These are phyloP conservation scores for Noctua pronuba DNA, from an alignment of 2,888 invertebrate species.

Conservation along the genomic window DNA sequence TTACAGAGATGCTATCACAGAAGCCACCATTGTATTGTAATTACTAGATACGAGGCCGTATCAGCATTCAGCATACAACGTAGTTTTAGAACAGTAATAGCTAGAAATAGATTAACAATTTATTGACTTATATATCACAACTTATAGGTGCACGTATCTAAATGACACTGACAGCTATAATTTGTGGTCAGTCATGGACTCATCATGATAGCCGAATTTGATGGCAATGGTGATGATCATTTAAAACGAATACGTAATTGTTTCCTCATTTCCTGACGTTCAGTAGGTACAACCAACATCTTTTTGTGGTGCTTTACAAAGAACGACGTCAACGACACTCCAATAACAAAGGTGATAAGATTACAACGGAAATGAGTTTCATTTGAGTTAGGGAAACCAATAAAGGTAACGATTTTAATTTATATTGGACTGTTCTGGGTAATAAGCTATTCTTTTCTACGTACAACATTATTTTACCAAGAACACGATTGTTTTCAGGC, in stretches of 20 bases:
- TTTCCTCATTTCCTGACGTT: slow-evolving; percentile 32
- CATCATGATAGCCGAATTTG: slow-evolving; percentile 17
- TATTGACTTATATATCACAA: slow-evolving; percentile 11
- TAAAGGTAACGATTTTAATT: slow-evolving; percentile 29
- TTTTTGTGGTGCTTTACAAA: slow-evolving; percentile 46
- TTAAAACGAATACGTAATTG: slow-evolving; percentile 34
- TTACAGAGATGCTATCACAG: slow-evolving; percentile 44
- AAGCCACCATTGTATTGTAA: slow-evolving; percentile 60
- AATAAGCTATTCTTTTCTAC: neutral
- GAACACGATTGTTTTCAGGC: slow-evolving; percentile 8
- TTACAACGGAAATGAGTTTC: slow-evolving; percentile 47
- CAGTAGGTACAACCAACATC: slow-evolving; percentile 17
- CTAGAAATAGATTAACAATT: slow-evolving; percentile 10
- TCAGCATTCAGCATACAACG: slow-evolving; percentile 15
- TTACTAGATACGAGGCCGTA: slow-evolving; percentile 54
- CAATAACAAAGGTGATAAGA: slow-evolving; percentile 41
- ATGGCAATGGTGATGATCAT: slow-evolving; percentile 15
- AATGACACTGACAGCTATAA: neutral
- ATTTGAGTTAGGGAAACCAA: slow-evolving; percentile 26
- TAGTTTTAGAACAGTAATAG: slow-evolving; percentile 8
- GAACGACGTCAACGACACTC: slow-evolving; percentile 36
- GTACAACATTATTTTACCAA: neutral
- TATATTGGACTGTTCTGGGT: neutral
- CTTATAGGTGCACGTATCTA: neutral
- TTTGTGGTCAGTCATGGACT: slow-evolving; percentile 15